Conservation (phyloP, 2,113 vertebrate species). For the Scomber colias region DNA sequence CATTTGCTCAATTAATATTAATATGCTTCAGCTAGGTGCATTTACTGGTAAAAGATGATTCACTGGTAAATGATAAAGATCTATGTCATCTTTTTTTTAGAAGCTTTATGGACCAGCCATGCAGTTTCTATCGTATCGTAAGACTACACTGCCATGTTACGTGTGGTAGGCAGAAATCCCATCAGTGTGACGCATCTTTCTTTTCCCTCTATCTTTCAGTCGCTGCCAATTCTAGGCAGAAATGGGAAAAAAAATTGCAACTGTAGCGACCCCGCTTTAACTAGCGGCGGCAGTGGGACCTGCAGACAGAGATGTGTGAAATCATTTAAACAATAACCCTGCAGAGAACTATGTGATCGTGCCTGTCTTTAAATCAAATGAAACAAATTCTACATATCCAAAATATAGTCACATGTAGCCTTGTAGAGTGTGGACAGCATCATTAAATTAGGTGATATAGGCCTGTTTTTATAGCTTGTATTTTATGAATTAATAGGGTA, state of each 20-base stretch:
- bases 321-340: constrained; percentile 11
- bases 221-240: constrained; percentile 25
- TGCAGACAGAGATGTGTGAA: constrained; percentile 22
- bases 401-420: not conserved
- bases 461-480: not conserved
- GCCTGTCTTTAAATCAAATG: not conserved
- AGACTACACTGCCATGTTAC: too few relatives aligned
- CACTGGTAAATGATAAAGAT: too few relatives aligned
- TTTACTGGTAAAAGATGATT: too few relatives aligned
- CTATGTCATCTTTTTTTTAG: too few relatives aligned
- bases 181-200: constrained; percentile 39
- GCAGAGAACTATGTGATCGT: not conserved
- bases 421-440: not conserved
- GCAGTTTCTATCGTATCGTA: too few relatives aligned
- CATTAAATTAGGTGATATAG: not conserved
- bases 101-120: too few relatives aligned
- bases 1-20: too few relatives aligned
- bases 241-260: not conserved
- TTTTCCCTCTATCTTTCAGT: not conserved
- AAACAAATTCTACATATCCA: not conserved
- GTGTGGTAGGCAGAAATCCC: not conserved
- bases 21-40: too few relatives aligned
- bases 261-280: constrained; percentile 45
- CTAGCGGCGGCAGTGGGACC: constrained; percentile 26
- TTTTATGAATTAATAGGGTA: too few relatives aligned